These are phyloP conservation scores for Rhagoletis zephyria DNA, from an alignment of 1,140 invertebrate species.

Conservation along the genomic window DNA sequence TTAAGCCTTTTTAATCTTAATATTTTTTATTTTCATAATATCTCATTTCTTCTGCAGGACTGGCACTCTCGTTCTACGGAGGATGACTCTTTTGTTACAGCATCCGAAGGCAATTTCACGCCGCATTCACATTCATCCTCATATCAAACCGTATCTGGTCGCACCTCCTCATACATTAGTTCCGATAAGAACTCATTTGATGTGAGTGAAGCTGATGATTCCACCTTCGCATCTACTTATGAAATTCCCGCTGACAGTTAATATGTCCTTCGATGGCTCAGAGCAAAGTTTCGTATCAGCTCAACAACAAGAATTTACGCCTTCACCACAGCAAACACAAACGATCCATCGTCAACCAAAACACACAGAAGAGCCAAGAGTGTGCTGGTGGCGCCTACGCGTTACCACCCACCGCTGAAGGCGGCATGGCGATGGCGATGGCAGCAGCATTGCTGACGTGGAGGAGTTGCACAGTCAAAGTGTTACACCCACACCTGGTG, in stretches of 20 bases:
- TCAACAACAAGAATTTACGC: conserved; percentile 54
- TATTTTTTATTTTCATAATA: not conserved
- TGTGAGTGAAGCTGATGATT: conserved; percentile 66
- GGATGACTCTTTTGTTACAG: conserved; percentile 80
- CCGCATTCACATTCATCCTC: conserved; percentile 80
- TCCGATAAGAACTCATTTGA: conserved; percentile 71
- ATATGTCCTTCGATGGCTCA: conserved; percentile 71
- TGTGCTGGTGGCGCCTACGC: conserved; percentile 16
- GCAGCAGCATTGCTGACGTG: conserved; percentile 65
- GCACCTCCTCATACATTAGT: conserved; percentile 75
- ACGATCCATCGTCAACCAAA: not conserved
- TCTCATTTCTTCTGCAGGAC: conserved; percentile 63
- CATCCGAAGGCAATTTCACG: conserved; percentile 80
- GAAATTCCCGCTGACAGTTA: conserved; percentile 65
- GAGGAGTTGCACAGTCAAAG: conserved; percentile 69
- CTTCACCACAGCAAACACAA: conserved; percentile 28
- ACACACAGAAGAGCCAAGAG: not conserved
- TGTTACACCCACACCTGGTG: conserved; percentile 67
- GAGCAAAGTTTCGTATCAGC: conserved; percentile 68
- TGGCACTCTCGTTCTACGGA: conserved; percentile 73
- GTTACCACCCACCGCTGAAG: not conserved
- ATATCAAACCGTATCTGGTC: conserved; percentile 79
- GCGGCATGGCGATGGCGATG: conserved; percentile 56
- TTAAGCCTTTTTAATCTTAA: no score
- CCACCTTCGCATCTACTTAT: conserved; percentile 67